Evolutionary conservation across 2,888 invertebrate species (phyloP), one percentile per base, ranked within the genome.

Genomic region (Drosophila picticornis): DNA sequence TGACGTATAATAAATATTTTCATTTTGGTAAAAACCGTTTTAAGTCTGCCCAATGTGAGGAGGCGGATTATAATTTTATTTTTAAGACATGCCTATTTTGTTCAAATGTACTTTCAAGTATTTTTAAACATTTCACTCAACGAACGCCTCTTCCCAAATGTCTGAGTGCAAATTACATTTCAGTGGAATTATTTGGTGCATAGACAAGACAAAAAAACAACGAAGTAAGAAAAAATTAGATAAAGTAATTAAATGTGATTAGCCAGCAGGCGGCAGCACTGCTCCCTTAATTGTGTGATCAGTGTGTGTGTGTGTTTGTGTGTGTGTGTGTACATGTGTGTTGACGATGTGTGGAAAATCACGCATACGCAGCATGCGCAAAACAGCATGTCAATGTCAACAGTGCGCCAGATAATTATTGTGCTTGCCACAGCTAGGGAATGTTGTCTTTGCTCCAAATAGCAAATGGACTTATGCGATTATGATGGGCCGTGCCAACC

Each of bases 361-460:
- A 79, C 80, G 83, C 72, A 90, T 82, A 84, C 90, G 80, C 88
- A 81, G 71, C 65, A 60, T 83, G 61, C 32, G 63, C 50, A 64
- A 34, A 61, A 55, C 71, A 79, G 66, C 81, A 80, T 77, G 87
- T 78, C 87, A 87, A 87, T 87, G 90, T 81, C 87, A 87, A 74
- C 80, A 85, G 75, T 72, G 72, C 9, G 75, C 72, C 58, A 83
- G 65, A 87, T 83, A 86, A 81, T 88, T 83, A 88, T 88, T 69
- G 70, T 70, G 63, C 63, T 58, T 51, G 52, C 57, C 25, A 25
- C 56, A 50, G 72, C 48, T 16, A 0, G 52, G 67, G 50, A 66
- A 72, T 74, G 66, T 65, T 68, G 75, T 56, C 58, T 75, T 55
- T 90, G 90, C 70, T 80, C 80, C 77, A 64, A 89, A 90, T 88